Evolutionary conservation across 2,113 vertebrate genomes (phyloP).

Genomic region (Myanophis thanlyinensis): DNA sequence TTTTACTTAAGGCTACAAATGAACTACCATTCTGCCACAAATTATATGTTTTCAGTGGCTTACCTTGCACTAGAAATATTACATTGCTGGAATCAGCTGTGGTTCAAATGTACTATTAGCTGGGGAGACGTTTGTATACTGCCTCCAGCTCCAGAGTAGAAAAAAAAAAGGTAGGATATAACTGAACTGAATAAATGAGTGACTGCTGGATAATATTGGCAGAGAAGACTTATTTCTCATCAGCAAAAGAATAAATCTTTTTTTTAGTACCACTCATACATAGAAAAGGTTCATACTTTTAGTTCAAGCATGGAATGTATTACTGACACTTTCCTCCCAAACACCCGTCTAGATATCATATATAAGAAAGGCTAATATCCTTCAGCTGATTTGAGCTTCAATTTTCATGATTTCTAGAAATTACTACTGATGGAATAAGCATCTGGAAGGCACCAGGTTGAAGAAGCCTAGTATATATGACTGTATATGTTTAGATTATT

Average conservation of each 20-base stretch:
- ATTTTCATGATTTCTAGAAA: background rate
- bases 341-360: no score
- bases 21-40: background rate
- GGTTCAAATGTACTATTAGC: background rate
- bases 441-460: background rate
- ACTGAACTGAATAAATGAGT: background rate
- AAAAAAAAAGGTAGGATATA: background rate
- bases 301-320: background rate
- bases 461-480: background rate
- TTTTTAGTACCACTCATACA: background rate
- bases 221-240: background rate
- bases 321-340: background rate
- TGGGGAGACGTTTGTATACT: background rate
- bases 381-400: background rate
- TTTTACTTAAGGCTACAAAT: background rate
- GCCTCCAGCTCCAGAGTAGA: background rate
- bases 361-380: background rate
- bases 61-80: background rate
- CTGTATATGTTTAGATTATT: background rate
- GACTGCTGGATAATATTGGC: background rate
- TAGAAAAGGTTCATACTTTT: background rate
- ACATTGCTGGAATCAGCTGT: background rate
- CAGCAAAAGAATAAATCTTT: background rate
- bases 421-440: background rate
- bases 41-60: background rate